Base-by-base conservation (phyloP, 2,888 invertebrate species). In the Cephus spinipes region DNA sequence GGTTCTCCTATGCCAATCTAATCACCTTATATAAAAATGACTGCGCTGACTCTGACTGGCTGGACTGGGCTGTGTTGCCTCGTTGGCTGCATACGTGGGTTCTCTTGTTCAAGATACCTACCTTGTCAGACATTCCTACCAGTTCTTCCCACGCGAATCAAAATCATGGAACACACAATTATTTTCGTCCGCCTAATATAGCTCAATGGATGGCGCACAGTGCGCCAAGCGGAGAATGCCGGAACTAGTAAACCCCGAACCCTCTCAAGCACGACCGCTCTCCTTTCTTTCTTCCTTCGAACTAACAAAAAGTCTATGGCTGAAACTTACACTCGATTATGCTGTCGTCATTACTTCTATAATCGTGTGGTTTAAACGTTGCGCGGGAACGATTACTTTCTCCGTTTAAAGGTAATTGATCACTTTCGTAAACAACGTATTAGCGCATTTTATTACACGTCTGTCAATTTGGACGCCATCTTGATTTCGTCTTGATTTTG, bases 71-170 rank as follows among this genome's bases (percentile, higher is more conserved):
- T 35, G 15, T 23, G 40, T 23, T 40, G 23, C 31, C 31, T 71
- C 31, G 71, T 33, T 31, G 23, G 71, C 31, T 71, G 33, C 33
- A 33, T 71, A 71, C 71, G 71, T 71, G 71, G 71, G 71, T 12
- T 33, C 31, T 6, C 31, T 6, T 23, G 71, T 12, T 33, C 32
- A 31, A 71, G 71, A 71, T 71, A 31, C 12, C 31, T 71, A 33
- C 71, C 71, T 71, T 71, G 31, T 71, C 71, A 71, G 71, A 31
- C 71, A 71, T 71, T 71, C 71, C 12, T 71, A 71, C 71, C 31
- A 23, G 31, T 71, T 71, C 75, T 75, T 75, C 75, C 68, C 75
- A 75, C 75, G 75, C 69, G 75, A 32, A 33, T 40, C 4, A 75
- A 75, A 33, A 75, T 40, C 68, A 40, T 40, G 75, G 30, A n/a